phyloP scores from a whole-genome alignment of 1,140 invertebrate genomes.

The Andricus grossulariae region DNA sequence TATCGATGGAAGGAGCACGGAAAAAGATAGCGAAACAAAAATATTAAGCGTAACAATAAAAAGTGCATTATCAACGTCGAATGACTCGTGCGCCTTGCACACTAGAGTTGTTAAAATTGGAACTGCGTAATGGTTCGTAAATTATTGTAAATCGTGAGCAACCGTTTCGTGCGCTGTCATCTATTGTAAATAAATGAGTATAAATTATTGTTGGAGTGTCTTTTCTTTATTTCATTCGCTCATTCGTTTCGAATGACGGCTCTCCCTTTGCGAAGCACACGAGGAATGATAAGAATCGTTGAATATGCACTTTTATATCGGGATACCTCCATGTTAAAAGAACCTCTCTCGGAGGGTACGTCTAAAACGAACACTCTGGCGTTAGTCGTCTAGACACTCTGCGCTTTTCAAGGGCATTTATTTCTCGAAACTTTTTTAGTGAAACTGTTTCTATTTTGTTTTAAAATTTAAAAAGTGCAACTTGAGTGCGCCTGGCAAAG shows the following conservation, averaged over 20 bases:
- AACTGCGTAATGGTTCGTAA: constrained; percentile 26
- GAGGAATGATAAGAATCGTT: not conserved
- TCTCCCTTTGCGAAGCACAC: constrained; percentile 8
- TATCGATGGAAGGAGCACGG: constrained; percentile 35
- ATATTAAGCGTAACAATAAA: constrained; percentile 12
- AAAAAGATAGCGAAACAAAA: constrained; percentile 34
- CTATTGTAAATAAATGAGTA: constrained; percentile 58
- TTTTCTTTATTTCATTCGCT: constrained; percentile 35
- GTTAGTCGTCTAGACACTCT: too few species aligned
- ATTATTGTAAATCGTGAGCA: constrained; percentile 43
- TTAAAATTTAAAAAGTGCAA: too few species aligned
- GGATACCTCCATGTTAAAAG: too few species aligned
- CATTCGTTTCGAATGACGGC: not conserved
- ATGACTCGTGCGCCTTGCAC: constrained; percentile 44
- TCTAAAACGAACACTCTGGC: too few species aligned
- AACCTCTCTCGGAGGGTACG: too few species aligned
- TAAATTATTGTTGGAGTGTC: constrained; percentile 54
- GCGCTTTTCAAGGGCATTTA: too few species aligned
- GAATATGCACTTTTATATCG: constrained; percentile 10
- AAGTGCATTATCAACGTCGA: constrained; percentile 62
- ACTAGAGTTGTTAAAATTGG: constrained; percentile 18
- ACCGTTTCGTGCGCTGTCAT: constrained; percentile 40
- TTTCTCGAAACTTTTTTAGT: too few species aligned
- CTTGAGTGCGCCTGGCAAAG: too few species aligned
- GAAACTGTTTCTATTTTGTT: too few species aligned